Evolutionary conservation across 2,888 invertebrate genomes (phyloP).

Genomic region (Quadroppia sp.): DNA sequence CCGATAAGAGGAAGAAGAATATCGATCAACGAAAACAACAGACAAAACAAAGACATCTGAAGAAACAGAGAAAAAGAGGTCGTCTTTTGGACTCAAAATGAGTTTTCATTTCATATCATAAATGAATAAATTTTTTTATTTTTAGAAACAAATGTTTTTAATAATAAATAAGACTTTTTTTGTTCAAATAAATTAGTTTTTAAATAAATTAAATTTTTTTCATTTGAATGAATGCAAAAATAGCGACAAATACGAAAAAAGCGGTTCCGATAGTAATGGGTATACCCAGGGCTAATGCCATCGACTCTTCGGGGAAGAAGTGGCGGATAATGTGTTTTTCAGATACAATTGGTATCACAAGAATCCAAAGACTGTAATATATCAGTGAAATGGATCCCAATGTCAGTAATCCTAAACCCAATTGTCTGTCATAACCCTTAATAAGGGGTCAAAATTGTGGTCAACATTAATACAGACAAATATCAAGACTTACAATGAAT

Average conservation of each 20-base stretch:
- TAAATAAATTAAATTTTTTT: not conserved
- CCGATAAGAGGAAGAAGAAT: constrained; percentile 21
- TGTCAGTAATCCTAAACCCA: constrained; percentile 33
- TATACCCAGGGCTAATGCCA: constrained; percentile 35
- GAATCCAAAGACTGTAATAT: constrained; percentile 42
- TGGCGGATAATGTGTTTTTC: constrained; percentile 26
- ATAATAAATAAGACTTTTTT: no score
- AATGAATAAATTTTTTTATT: no score
- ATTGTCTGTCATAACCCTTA: constrained; percentile 39
- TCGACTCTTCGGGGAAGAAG: constrained; percentile 37
- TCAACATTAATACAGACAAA: no score
- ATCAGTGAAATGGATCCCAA: constrained; percentile 19
- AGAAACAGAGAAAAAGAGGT: constrained; percentile 27
- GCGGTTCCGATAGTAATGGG: constrained; percentile 37
- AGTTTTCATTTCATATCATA: no score
- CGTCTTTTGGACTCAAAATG: constrained; percentile 4
- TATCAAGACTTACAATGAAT: constrained; percentile 24
- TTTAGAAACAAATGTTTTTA: no score
- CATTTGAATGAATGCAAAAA: constrained; percentile 41
- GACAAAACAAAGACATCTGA: constrained; percentile 6
- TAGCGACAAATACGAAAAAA: constrained; percentile 34
- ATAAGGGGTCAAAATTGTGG: not conserved
- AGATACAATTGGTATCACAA: constrained; percentile 36
- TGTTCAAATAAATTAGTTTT: no score
- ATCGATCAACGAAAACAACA: constrained; percentile 30